Conservation (phyloP, 2,113 vertebrate species). For the Protomyctophum bolini region DNA sequence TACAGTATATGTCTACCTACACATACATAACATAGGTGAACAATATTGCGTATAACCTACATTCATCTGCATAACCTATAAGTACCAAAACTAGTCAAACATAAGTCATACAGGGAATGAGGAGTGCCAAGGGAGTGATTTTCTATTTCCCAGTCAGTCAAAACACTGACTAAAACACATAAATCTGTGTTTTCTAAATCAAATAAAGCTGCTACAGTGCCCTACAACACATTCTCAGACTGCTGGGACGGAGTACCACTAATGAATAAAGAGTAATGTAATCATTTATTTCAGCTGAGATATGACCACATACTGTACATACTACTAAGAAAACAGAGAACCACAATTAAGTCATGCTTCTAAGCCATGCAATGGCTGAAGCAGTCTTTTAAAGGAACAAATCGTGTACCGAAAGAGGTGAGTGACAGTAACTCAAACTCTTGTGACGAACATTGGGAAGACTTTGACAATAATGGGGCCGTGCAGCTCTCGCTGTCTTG, state of each 20-base stretch:
- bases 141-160: not conserved
- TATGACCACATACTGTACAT: slow-evolving; percentile 23
- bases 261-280: not conserved
- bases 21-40: no score
- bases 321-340: slow-evolving; percentile 37
- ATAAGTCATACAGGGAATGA: no score
- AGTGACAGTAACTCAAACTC: slow-evolving; percentile 34
- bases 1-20: no score
- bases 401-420: not conserved
- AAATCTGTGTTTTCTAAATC: not conserved
- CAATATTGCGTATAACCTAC: no score
- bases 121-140: not conserved
- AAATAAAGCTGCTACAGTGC: slow-evolving; percentile 7
- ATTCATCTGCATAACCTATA: no score
- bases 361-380: not conserved
- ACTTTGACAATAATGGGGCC: slow-evolving; percentile 44
- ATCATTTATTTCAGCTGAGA: not conserved
- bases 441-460: slow-evolving; percentile 39
- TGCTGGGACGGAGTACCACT: slow-evolving; percentile 9
- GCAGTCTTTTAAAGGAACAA: slow-evolving; percentile 5
- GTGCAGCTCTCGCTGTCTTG: slow-evolving; percentile 24
- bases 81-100: no score
- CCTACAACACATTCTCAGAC: slow-evolving; percentile 2
- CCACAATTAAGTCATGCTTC: slow-evolving; percentile 8
- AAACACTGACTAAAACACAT: not conserved